phyloP scores from a whole-genome alignment of 2,797 vertebrate genomes.

The Melanotaenia trifasciata region DNA sequence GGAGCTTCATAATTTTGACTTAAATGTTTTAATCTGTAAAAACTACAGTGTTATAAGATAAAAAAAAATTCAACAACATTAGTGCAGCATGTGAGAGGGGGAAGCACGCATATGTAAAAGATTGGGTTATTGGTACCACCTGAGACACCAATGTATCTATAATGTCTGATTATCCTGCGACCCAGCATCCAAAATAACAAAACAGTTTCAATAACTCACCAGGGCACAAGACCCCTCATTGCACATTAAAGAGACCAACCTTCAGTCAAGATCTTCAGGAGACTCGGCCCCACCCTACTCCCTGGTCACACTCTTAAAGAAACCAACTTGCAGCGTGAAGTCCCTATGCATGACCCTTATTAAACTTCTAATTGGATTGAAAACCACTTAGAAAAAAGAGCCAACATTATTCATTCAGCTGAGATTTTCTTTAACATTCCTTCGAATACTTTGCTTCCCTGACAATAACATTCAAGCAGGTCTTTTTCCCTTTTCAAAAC shows the following conservation, averaged over 20 bases:
- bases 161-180: slow-evolving; percentile 59
- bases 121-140: slow-evolving; percentile 83
- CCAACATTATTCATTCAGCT: slow-evolving; percentile 86
- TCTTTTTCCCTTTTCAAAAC: slow-evolving; percentile 62
- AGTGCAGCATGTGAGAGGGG: slow-evolving; percentile 56
- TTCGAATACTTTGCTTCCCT: slow-evolving; percentile 69
- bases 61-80: slow-evolving; percentile 30
- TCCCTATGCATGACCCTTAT: slow-evolving; percentile 93
- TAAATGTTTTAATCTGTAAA: background rate
- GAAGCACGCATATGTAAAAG: slow-evolving; percentile 41
- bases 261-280: slow-evolving; percentile 67
- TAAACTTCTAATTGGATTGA: slow-evolving; percentile 96
- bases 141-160: slow-evolving; percentile 78
- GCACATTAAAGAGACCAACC: slow-evolving; percentile 71
- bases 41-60: background rate
- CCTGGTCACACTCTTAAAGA: slow-evolving; percentile 79
- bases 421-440: slow-evolving; percentile 77
- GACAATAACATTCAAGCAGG: slow-evolving; percentile 78
- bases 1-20: background rate
- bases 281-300: slow-evolving; percentile 71
- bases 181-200: slow-evolving; percentile 52
- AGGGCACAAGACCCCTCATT: slow-evolving; percentile 77
- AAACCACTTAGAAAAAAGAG: slow-evolving; percentile 78
- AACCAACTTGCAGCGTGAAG: slow-evolving; percentile 90
- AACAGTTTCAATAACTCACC: slow-evolving; percentile 70